A percentile compares a stretch with the other conserved stretches of the same genome.
Conservation (phyloP, 53 echinoderm and acorn worm genomes). For the Echinometra lucunter region DNA sequence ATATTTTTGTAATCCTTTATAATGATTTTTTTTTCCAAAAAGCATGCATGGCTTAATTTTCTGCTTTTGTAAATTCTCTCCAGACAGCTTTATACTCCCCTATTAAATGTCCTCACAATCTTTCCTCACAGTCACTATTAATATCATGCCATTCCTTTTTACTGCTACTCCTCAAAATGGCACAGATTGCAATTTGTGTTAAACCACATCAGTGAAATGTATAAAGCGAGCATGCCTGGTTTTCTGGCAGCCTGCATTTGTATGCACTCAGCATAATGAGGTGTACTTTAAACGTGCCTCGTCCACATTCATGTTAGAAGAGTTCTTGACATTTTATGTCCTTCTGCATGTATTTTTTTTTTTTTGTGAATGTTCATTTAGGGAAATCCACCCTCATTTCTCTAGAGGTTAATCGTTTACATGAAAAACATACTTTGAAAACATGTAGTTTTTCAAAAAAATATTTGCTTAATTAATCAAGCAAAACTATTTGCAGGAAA, state of each 20-base stretch:
- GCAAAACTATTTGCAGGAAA: background rate
- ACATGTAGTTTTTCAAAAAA: no score
- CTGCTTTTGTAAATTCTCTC: background rate
- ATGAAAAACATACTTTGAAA: background rate
- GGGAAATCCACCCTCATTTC: background rate
- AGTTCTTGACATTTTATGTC: slow-evolving; percentile 7
- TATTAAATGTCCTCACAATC: background rate
- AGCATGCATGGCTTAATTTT: background rate
- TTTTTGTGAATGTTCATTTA: background rate
- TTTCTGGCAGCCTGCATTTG: background rate
- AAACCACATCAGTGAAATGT: slow-evolving; percentile 25
- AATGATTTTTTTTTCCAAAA: no score
- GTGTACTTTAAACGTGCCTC: background rate
- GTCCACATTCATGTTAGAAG: background rate
- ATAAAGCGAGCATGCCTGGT: background rate
- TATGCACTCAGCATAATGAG: background rate
- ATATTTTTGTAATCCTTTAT: no score
- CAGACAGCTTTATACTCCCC: background rate
- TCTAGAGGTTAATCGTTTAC: background rate
- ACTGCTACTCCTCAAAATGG: background rate
- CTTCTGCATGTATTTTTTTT: background rate
- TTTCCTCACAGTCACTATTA: background rate
- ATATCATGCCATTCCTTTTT: background rate
- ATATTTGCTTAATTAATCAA: background rate
- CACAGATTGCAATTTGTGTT: slow-evolving; percentile 2